Conservation (phyloP, 2,113 vertebrate genomes). For the Diadophis punctatus region DNA sequence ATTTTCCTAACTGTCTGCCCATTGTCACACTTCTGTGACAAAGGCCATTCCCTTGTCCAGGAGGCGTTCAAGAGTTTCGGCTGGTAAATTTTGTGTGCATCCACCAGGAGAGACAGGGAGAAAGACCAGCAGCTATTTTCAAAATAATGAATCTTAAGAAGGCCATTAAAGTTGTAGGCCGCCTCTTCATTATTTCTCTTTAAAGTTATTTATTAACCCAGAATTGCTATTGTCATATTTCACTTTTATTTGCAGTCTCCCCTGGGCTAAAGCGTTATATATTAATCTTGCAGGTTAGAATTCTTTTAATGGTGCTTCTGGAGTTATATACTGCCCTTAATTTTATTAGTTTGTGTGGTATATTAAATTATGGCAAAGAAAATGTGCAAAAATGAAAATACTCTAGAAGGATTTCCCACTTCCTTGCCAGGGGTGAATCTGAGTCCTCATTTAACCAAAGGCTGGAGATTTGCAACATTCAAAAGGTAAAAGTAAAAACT, state of each 20-base stretch:
- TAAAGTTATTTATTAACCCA: slow-evolving; percentile 68
- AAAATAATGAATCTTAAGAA: slow-evolving; percentile 40
- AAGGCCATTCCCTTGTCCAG: neutral
- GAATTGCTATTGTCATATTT: slow-evolving; percentile 58
- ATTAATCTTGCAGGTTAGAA: slow-evolving; percentile 63
- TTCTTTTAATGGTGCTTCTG: slow-evolving; percentile 61
- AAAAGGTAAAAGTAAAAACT: neutral
- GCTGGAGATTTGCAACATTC: neutral
- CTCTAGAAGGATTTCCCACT: neutral
- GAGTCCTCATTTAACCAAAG: slow-evolving; percentile 27
- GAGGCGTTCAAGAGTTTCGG: neutral
- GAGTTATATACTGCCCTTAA: slow-evolving; percentile 67
- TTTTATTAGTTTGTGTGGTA: slow-evolving; percentile 65
- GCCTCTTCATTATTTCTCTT: slow-evolving; percentile 68
- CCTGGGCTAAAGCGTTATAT: slow-evolving; percentile 61
- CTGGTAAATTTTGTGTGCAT: neutral
- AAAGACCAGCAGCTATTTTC: neutral
- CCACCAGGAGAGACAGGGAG: neutral
- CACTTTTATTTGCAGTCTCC: slow-evolving; percentile 63
- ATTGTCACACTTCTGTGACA: no score
- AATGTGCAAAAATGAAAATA: slow-evolving; percentile 56
- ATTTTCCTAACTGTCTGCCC: neutral
- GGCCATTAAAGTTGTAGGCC: slow-evolving; percentile 56
- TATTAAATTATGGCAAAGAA: slow-evolving; percentile 68
- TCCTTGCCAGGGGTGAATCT: slow-evolving; percentile 50